Conservation (phyloP, 2,797 vertebrate species). For the Alosa sapidissima region DNA sequence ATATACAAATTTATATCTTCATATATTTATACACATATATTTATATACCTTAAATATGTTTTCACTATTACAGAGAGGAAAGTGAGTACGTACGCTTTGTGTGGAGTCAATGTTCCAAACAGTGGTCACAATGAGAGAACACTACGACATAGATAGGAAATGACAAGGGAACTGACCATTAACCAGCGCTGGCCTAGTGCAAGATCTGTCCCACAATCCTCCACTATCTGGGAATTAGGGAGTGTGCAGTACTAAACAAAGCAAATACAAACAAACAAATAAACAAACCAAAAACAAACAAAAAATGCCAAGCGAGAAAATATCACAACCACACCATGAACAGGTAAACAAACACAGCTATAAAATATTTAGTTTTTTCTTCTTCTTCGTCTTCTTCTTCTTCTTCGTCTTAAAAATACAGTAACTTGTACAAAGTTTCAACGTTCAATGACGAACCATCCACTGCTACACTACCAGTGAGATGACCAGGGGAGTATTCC, state of each 20-base stretch:
- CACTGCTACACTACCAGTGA: constrained; percentile 36
- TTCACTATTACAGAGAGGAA: neutral
- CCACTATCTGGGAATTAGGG: neutral
- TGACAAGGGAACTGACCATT: neutral
- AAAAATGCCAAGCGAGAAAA: neutral
- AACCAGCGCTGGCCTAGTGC: neutral
- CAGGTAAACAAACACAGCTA: constrained; percentile 1
- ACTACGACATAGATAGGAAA: neutral
- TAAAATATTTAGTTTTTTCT: neutral
- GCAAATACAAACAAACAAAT: neutral
- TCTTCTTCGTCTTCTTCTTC: neutral
- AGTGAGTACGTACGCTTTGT: neutral
- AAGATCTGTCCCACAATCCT: neutral
- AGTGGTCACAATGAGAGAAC: neutral
- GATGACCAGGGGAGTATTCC: constrained; percentile 22
- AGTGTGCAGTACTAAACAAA: neutral
- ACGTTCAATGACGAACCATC: constrained; percentile 37
- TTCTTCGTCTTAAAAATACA: constrained; percentile 24
- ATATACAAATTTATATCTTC: constrained; percentile 57
- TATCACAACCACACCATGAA: constrained; percentile 14
- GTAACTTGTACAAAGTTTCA: constrained; percentile 41
- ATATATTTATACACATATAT: constrained; percentile 52
- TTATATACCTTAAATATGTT: constrained; percentile 29
- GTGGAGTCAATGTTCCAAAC: neutral
- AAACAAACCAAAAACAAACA: neutral